These are phyloP conservation scores for Scolopax mira DNA, from an alignment of 2,113 vertebrate genomes.

Conservation along the genomic window DNA sequence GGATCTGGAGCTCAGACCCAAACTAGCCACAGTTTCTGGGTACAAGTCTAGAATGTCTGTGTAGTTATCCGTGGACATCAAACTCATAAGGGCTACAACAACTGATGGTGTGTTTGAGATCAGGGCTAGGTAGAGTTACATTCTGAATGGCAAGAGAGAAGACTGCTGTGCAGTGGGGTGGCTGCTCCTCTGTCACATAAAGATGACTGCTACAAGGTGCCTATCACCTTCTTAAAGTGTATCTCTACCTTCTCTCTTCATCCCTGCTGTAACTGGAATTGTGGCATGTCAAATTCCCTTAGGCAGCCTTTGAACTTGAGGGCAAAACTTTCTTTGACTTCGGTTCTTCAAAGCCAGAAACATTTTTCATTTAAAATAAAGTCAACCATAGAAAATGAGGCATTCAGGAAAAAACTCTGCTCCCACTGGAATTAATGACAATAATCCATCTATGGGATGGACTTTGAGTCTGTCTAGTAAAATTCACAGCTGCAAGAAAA, in stretches of 20 bases:
- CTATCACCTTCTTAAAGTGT: background rate
- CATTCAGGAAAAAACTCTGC: background rate
- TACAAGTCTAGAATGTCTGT: background rate
- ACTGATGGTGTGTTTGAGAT: background rate
- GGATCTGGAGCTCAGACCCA: background rate
- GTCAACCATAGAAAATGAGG: constrained; percentile 3
- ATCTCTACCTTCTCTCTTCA: background rate
- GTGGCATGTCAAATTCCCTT: background rate
- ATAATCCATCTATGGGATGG: constrained; percentile 2
- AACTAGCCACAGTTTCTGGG: background rate
- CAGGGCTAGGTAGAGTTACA: background rate
- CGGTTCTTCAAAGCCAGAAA: background rate
- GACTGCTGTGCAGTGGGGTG: background rate
- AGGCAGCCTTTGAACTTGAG: background rate
- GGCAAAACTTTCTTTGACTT: background rate
- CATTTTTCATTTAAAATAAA: constrained; percentile 6
- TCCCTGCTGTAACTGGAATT: background rate
- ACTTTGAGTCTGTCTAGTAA: constrained; percentile 7
- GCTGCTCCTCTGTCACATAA: background rate
- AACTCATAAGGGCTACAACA: background rate
- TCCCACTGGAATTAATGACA: background rate
- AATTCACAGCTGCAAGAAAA: constrained; percentile 45
- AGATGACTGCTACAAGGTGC: background rate
- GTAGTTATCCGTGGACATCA: background rate
- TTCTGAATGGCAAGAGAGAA: background rate